Conservation (phyloP, 2,888 invertebrate genomes). For the Polymixis lichenea region DNA sequence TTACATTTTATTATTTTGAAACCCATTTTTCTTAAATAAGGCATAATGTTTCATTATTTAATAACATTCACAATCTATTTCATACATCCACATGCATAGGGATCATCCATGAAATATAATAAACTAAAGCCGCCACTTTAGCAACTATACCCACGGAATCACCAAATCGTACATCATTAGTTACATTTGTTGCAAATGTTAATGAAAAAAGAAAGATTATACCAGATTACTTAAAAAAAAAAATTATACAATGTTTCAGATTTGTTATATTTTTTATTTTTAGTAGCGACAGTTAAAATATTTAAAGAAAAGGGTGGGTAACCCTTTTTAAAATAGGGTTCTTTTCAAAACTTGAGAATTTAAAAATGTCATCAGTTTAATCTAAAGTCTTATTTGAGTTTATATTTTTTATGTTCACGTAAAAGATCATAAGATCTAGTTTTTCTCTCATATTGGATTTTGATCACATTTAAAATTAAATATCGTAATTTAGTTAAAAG, state of each 20-base stretch:
- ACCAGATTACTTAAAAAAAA: neutral
- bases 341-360: neutral
- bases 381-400: neutral
- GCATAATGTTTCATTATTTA: constrained; percentile 58
- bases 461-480: neutral
- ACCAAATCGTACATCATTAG: constrained; percentile 65
- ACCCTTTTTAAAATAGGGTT: neutral
- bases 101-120: constrained; percentile 71
- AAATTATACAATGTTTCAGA: neutral
- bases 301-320: too few relatives aligned
- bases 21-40: constrained; percentile 4
- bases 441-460: neutral
- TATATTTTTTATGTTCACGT: neutral
- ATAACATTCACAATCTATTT: constrained; percentile 61
- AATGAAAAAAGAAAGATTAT: constrained; percentile 48
- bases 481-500: neutral
- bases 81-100: constrained; percentile 59
- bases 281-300: too few relatives aligned
- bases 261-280: too few relatives aligned
- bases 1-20: neutral
- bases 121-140: constrained; percentile 85
- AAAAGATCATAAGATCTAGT: neutral
- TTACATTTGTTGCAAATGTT: constrained; percentile 65
- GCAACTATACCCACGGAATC: constrained; percentile 72
- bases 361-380: neutral